Evolutionary conservation across 2,797 vertebrate species (phyloP), one percentile per base, ranked within the genome.

Genomic region (Heterohyrax brucei): DNA sequence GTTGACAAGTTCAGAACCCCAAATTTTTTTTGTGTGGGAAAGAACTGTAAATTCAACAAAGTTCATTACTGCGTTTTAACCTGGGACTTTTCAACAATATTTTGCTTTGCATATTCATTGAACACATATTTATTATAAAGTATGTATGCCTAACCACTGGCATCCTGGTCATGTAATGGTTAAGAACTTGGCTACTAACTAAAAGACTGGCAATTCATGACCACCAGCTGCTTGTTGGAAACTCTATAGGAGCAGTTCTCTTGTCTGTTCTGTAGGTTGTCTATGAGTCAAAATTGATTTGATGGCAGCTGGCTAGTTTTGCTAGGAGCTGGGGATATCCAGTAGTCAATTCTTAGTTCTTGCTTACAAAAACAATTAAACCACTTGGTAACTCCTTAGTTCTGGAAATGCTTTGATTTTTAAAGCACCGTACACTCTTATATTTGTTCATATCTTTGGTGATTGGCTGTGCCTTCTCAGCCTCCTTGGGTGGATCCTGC

Each of bases 31-130:
- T 78, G 44, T 72, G 39, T 39, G 39, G 39, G 26, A 44, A 75
- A 66, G n/a, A 87, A 44, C n/a, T 75, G 73, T 18, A 28, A 82
- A 73, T 93, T 88, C 75, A 59, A 88, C 68, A 82, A 62, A 87
- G 77, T 46, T 82, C 18, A 26, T 66, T 76, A 82, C 50, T 78
- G 70, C 53, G 84, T 53, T 53, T 83, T 84, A 84, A 50, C 66
- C 59, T 77, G 56, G 44, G 39, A 66, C 24, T 79, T 85, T 92
- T 87, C 30, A 77, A 24, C 76, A 53, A 33, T 72, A 72, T 80
- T 72, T 87, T 73, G 66, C 22, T 61, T 39, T 66, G n/a, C 64
- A n/a, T 87, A 64, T 72, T 87, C 56, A 70, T 48, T 87, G 83
- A 48, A 46, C 73, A 76, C 39, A 39, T 72, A 19, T 66, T 66